Evolutionary conservation across 2,888 invertebrate species (phyloP), one percentile per base, ranked within the genome.

Genomic region (Thyatira batis): DNA sequence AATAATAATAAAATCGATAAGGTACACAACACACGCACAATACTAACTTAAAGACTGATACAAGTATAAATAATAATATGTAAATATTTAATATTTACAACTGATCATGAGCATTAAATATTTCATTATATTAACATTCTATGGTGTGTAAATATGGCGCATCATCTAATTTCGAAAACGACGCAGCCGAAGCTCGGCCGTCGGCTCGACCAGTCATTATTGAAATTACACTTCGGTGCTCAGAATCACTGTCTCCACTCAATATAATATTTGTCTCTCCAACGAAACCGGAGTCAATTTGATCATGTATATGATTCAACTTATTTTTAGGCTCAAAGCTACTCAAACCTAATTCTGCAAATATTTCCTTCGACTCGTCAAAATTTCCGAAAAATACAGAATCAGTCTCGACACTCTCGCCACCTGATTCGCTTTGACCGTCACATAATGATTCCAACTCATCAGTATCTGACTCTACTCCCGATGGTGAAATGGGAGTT

Each of bases 371-470:
- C 0, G 91, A 82, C 55, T 92, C 91, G 45, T 91, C 89, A 67
- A 95, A 94, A 78, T 95, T 95, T 5, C 96, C 96, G 73, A 96
- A 97, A 77, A 97, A 96, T 10, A 97, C 97, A 10, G 97, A 97
- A 84, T 97, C 96, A 0, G 97, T 97, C 73, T 96, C 97, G 2
- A 97, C 93, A 82, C 97, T 97, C 78, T 97, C 97, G 1, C 95
- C 97, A 0, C 97, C 97, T 21, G 97, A 97, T 80, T 97, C 97
- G 76, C 97, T 96, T 61, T 95, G 94, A 9, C 95, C 97, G 67
- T 96, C 96, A 46, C 95, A 95, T 51, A 95, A 88, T 23, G 95
- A 96, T 74, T 96, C 96, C 54, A 96, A 94, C 20, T 96, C 96
- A 70, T 94, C 96, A 60, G 96, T 94, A 65, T 94, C 93, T 56